Percentiles rank a stretch among this genome's conserved stretches.
Conservation (phyloP, 1,140 invertebrate species). For the Zeugodacus cucurbitae region DNA sequence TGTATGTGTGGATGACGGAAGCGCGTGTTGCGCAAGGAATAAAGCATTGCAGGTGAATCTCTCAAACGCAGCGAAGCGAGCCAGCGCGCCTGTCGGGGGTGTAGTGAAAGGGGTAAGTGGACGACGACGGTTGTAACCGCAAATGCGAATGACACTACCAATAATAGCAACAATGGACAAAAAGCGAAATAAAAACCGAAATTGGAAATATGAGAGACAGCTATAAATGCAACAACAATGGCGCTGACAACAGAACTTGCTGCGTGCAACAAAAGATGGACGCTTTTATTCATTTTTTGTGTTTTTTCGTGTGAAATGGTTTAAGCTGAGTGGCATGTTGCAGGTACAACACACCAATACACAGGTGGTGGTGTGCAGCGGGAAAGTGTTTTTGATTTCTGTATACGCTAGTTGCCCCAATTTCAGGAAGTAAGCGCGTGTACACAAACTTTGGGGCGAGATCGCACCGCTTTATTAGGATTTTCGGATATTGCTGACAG, state of each 20-base stretch:
- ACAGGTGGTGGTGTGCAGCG: background rate
- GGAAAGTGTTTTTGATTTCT: background rate
- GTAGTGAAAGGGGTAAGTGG: background rate
- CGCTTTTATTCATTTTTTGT: background rate
- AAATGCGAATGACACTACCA: background rate
- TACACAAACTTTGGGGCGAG: background rate
- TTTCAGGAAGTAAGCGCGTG: background rate
- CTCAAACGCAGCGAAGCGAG: background rate
- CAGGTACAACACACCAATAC: background rate
- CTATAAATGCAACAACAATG: background rate
- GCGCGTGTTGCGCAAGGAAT: background rate
- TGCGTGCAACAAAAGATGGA: background rate
- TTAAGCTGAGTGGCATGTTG: background rate
- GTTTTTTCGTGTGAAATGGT: background rate
- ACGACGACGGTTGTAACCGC: background rate
- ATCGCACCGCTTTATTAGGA: constrained; percentile 4
- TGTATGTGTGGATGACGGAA: background rate
- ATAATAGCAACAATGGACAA: background rate
- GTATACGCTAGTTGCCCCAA: background rate
- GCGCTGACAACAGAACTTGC: background rate
- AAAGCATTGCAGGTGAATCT: background rate
- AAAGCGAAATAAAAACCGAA: background rate
- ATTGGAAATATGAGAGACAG: background rate
- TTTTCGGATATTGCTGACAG: constrained; percentile 37
- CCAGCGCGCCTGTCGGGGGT: background rate